phyloP scores from a whole-genome alignment of 2,888 invertebrate species.

The Callimorpha dominula region DNA sequence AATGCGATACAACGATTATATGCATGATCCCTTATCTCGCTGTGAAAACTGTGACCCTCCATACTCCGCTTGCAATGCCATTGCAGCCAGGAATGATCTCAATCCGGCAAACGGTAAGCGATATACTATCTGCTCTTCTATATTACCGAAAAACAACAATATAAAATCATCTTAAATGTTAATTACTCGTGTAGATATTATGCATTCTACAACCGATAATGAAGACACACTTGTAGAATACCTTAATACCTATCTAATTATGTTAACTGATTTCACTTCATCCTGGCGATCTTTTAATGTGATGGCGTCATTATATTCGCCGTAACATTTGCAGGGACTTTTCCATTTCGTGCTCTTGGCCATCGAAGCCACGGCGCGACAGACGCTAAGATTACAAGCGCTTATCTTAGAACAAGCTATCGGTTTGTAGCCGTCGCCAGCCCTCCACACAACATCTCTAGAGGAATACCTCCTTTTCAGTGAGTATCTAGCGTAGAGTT shows the following conservation, averaged over 20 bases:
- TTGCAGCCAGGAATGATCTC: conserved; percentile 90
- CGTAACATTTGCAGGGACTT: conserved; percentile 75
- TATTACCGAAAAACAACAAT: not conserved
- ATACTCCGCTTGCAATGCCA: conserved; percentile 90
- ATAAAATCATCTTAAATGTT: not conserved
- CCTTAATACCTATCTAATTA: not conserved
- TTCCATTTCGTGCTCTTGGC: conserved; percentile 89
- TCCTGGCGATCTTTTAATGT: no score
- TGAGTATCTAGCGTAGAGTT: conserved; percentile 45
- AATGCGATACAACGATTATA: conserved; percentile 90
- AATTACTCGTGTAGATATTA: not conserved
- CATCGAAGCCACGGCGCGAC: conserved; percentile 90
- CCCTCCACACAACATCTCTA: conserved; percentile 82
- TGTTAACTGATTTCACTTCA: not conserved
- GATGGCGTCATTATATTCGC: not conserved
- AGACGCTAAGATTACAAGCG: conserved; percentile 89
- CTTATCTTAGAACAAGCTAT: conserved; percentile 64
- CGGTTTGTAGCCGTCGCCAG: conserved; percentile 86
- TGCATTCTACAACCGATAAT: not conserved
- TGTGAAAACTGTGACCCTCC: conserved; percentile 89
- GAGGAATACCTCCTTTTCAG: conserved; percentile 89
- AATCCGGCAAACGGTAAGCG: conserved; percentile 88
- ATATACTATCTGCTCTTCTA: not conserved
- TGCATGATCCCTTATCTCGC: conserved; percentile 88
- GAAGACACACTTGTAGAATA: not conserved